These are phyloP conservation scores for Vulpes lagopus DNA, from an alignment of 2,113 vertebrate species.

Conservation along the genomic window DNA sequence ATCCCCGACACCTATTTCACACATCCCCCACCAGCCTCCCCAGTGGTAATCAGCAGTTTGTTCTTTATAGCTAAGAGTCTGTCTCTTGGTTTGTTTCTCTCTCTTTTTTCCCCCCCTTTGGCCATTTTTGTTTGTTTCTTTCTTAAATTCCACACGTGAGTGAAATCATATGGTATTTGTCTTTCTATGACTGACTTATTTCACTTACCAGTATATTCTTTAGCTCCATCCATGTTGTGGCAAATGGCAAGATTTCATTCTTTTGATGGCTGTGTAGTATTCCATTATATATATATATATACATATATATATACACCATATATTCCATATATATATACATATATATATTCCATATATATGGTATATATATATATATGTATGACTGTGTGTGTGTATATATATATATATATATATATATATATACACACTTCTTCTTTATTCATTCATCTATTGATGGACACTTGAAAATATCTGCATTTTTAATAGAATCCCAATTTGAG, in stretches of 20 bases:
- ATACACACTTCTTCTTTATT: not conserved
- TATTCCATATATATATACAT: not conserved
- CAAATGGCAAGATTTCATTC: not conserved
- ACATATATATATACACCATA: too few species aligned
- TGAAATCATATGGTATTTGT: not conserved
- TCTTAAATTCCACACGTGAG: not conserved
- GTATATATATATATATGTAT: not conserved
- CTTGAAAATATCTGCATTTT: not conserved
- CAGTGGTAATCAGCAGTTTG: not conserved
- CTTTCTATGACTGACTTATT: not conserved
- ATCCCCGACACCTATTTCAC: not conserved
- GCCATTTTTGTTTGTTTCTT: not conserved
- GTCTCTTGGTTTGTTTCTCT: not conserved
- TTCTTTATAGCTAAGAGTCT: not conserved
- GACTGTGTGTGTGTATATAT: not conserved
- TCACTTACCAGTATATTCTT: not conserved
- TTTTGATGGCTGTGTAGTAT: not conserved
- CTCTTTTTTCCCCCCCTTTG: not conserved
- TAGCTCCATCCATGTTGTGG: not conserved
- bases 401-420: not conserved
- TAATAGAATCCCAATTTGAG: not conserved
- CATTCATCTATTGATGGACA: not conserved
- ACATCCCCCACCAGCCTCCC: not conserved
- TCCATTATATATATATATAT: not conserved
- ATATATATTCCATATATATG: too few species aligned